phyloP scores from a whole-genome alignment of 2,113 vertebrate genomes.

The Dermatemys mawii region DNA sequence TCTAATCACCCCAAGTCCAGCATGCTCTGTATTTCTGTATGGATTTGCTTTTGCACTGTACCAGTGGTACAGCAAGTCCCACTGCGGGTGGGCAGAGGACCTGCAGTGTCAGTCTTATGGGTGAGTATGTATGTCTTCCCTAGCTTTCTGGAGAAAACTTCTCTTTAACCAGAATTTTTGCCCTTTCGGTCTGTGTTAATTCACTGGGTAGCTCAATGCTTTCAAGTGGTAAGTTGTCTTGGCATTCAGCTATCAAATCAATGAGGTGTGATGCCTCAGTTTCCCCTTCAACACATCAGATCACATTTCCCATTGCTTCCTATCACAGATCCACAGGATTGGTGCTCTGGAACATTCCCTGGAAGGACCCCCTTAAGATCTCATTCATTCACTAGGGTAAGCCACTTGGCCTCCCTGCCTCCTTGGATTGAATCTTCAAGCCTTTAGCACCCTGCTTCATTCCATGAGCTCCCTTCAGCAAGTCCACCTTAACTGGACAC shows the following conservation, averaged over 20 bases:
- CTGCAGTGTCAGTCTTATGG: not conserved
- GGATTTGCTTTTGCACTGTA: not conserved
- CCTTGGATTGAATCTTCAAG: too few relatives aligned
- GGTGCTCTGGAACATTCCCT: not conserved
- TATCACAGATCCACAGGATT: not conserved
- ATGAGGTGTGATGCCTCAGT: not conserved
- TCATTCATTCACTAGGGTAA: not conserved
- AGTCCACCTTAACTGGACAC: too few relatives aligned
- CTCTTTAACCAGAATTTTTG: not conserved
- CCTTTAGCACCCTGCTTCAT: not conserved
- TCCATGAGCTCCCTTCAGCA: not conserved
- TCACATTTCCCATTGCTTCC: not conserved
- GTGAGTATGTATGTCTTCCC: not conserved
- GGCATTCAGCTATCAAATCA: not conserved
- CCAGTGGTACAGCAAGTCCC: not conserved
- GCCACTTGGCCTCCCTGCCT: too few relatives aligned
- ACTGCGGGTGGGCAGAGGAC: not conserved
- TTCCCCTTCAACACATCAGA: not conserved
- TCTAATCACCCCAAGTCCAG: not conserved
- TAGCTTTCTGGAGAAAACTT: not conserved
- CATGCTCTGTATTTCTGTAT: not conserved
- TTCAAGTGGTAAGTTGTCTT: not conserved
- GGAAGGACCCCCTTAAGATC: not conserved
- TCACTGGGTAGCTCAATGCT: not conserved
- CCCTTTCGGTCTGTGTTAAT: not conserved